Evolutionary conservation across 1,140 invertebrate genomes (phyloP).

Genomic region (Reticulitermes speratus): DNA sequence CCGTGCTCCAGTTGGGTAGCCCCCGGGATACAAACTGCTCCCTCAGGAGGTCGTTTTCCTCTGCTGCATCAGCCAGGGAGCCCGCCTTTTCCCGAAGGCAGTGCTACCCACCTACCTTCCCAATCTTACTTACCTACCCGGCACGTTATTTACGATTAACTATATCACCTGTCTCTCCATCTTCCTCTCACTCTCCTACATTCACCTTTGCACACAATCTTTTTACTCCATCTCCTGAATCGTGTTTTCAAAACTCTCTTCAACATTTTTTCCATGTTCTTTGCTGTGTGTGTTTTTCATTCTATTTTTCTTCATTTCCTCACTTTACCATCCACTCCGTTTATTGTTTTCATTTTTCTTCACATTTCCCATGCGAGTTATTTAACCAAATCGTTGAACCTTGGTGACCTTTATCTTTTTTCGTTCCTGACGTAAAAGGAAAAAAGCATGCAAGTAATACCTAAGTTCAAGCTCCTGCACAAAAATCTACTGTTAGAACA

Average conservation of each 20-base stretch:
- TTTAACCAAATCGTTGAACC: not conserved
- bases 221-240: not conserved
- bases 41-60: not conserved
- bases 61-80: not conserved
- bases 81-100: not conserved
- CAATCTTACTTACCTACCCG: not conserved
- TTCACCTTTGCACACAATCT: not conserved
- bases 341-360: slow-evolving; percentile 15
- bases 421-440: not conserved
- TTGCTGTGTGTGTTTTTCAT: not conserved
- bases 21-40: slow-evolving; percentile 16
- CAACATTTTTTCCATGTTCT: not conserved
- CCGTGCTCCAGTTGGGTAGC: not conserved
- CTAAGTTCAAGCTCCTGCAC: not conserved
- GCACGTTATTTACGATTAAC: not conserved
- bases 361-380: slow-evolving; percentile 7
- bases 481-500: not conserved
- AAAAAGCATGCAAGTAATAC: not conserved
- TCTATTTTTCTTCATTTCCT: not conserved
- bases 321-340: not conserved
- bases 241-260: not conserved
- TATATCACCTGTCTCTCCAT: not conserved
- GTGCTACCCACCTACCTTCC: not conserved
- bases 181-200: not conserved
- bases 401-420: not conserved